Evolutionary conservation across 1,140 invertebrate genomes (phyloP).

Genomic region (Ceratitis capitata): DNA sequence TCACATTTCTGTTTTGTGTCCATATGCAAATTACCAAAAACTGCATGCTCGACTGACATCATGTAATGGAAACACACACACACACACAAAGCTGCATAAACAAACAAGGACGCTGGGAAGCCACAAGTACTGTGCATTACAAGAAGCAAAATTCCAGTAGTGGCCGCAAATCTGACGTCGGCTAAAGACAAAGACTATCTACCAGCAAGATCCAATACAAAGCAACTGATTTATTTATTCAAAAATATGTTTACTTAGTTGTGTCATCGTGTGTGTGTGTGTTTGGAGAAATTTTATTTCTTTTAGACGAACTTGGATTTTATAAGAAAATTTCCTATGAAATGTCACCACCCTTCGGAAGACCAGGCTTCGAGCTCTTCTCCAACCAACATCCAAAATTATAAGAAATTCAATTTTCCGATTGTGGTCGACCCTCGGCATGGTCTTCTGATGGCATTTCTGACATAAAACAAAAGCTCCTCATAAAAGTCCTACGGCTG

Average conservation of each 20-base stretch:
- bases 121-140: background rate
- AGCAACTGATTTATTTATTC: background rate
- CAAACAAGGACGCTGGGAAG: background rate
- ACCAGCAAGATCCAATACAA: too few species aligned
- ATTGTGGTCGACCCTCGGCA: too few species aligned
- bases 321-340: too few species aligned
- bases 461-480: too few species aligned
- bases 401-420: too few species aligned
- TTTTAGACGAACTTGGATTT: too few species aligned
- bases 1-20: background rate
- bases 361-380: too few species aligned
- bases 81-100: background rate
- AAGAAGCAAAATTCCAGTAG: background rate
- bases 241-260: background rate
- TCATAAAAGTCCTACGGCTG: too few species aligned
- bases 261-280: background rate
- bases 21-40: background rate
- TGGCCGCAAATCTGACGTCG: background rate
- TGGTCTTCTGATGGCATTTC: too few species aligned
- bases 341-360: too few species aligned
- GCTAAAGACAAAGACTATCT: constrained; percentile 5
- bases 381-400: too few species aligned
- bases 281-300: too few species aligned
- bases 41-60: background rate
- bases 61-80: background rate